These are phyloP conservation scores for Sesamia inferens DNA, from an alignment of 2,888 invertebrate genomes.

Conservation along the genomic window DNA sequence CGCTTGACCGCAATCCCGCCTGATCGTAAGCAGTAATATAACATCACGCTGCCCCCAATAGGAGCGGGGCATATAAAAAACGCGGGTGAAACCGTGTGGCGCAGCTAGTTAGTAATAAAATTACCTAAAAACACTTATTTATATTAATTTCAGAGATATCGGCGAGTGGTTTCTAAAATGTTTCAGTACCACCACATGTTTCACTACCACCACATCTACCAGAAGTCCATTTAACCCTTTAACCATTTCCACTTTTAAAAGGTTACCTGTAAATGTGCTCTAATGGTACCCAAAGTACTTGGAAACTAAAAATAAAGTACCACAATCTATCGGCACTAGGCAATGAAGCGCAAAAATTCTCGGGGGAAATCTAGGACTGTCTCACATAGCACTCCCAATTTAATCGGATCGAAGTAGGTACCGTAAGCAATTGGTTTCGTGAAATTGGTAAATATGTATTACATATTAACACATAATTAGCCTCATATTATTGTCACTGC, in stretches of 20 bases:
- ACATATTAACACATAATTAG: background rate
- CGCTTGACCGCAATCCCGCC: no score
- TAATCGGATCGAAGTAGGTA: constrained; percentile 44
- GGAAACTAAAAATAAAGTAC: constrained; percentile 50
- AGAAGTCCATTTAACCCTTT: background rate
- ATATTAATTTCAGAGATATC: no score
- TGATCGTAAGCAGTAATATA: no score
- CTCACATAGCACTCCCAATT: constrained; percentile 53
- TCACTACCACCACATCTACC: background rate
- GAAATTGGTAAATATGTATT: background rate
- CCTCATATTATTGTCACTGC: background rate
- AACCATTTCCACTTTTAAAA: constrained; percentile 5
- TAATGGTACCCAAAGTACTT: constrained; percentile 22
- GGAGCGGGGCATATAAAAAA: no score
- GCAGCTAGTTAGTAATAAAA: background rate
- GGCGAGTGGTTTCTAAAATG: no score
- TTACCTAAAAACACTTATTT: background rate
- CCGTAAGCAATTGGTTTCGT: constrained; percentile 6
- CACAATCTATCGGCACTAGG: constrained; percentile 46
- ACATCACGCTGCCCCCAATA: no score
- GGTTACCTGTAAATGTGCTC: constrained; percentile 3
- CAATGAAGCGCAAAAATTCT: constrained; percentile 59
- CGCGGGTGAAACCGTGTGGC: no score
- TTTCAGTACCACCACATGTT: background rate
- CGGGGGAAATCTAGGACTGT: constrained; percentile 65